Evolutionary conservation across 2,888 invertebrate genomes (phyloP), one percentile per base, ranked within the genome.

Genomic region (Drosophila recens): DNA sequence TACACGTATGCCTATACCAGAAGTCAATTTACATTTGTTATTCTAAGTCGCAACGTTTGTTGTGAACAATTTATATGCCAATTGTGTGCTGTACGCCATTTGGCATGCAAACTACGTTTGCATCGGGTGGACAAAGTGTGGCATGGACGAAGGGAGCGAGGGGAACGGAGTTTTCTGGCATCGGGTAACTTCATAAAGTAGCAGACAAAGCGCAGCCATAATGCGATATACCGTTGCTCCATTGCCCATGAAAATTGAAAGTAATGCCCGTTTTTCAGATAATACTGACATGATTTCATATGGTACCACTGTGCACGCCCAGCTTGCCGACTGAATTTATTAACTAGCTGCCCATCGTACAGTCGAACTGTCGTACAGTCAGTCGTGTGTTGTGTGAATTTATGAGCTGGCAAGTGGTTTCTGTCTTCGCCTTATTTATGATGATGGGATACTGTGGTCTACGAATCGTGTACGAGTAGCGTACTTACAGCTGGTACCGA

Each of bases 201-300:
- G 15, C 59, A 33, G 46, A 64, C 63, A 61, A 52, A 56, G 53
- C 51, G 43, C 62, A 72, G 56, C 36, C 54, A 59, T 43, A 43
- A 46, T 40, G 46, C 51, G 53, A 59, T 63, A 20, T 57, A 77
- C 83, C 61, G 68, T 59, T 74, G 66, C 73, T 40, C 34, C 64
- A 63, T 53, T 72, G 87, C 84, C 89, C 79, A 83, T 90, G 84
- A 80, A 86, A 86, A 86, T 67, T 80, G 88, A 86, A 90, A 86
- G 86, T 89, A 79, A 76, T 83, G 75, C 54, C 58, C 67, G 63
- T 75, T 70, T 78, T 30, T 23, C 67, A 70, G 71, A 64, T 72
- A 74, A 71, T 67, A 15, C 58, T 73, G 71, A 79, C 82, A 83
- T 76, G 75, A 76, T 84, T 87, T 72, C 57, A 36, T 20, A 48